Evolutionary conservation across 2,888 invertebrate genomes (phyloP).

Genomic region (Cynaeus angustus): DNA sequence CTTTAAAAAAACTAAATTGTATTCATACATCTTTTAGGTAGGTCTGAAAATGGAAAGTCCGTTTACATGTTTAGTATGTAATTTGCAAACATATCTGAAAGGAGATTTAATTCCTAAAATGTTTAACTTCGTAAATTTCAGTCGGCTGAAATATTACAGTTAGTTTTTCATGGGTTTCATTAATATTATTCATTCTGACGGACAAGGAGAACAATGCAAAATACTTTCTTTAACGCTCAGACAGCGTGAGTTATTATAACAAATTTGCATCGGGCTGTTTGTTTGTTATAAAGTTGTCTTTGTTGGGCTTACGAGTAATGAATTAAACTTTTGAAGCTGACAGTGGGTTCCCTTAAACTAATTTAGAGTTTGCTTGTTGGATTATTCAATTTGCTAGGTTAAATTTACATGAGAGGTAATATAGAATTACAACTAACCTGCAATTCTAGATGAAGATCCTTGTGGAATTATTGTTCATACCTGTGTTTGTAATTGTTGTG

Average conservation of each 20-base stretch:
- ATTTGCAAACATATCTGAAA: background rate
- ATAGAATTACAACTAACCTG: constrained; percentile 47
- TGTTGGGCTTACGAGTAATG: constrained; percentile 43
- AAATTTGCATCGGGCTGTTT: constrained; percentile 46
- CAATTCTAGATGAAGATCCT: constrained; percentile 39
- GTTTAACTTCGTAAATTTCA: constrained; percentile 12
- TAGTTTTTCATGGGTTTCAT: constrained; percentile 33
- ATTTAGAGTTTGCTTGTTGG: constrained; percentile 41
- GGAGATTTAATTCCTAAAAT: constrained; percentile 6
- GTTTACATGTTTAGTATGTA: too few species aligned
- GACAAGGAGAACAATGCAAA: constrained; percentile 34
- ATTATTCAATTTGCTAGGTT: constrained; percentile 50
- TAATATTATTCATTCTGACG: constrained; percentile 33
- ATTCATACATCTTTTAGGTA: too few species aligned
- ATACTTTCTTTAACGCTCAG: constrained; percentile 32
- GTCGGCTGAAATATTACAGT: constrained; percentile 22
- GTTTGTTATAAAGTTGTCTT: constrained; percentile 45
- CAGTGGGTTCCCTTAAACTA: constrained; percentile 45
- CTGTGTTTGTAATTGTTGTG: constrained; percentile 37
- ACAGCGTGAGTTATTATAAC: constrained; percentile 41
- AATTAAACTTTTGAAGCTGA: constrained; percentile 46
- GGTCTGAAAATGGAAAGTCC: too few species aligned
- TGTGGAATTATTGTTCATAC: constrained; percentile 41
- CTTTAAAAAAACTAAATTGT: too few species aligned
- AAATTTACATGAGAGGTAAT: constrained; percentile 50